Conservation (phyloP, 2,113 vertebrate species). For the Laticauda colubrina region DNA sequence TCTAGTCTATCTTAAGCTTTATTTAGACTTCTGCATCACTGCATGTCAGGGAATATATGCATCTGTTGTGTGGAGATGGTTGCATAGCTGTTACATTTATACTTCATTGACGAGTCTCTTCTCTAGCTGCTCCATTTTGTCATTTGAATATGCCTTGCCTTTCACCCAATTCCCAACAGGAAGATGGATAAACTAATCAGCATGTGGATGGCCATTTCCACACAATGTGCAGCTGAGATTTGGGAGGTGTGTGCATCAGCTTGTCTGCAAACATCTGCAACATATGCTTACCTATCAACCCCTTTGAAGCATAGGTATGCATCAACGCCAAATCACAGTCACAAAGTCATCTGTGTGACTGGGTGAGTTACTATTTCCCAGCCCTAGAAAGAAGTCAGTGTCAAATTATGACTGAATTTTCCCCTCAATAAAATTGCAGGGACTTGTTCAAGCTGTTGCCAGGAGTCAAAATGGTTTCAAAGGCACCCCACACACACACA, state of each 20-base stretch:
- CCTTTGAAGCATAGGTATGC: not conserved
- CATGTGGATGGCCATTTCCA: too few species aligned
- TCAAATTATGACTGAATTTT: not conserved
- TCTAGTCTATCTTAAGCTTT: not conserved
- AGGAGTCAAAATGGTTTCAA: not conserved
- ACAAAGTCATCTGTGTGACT: not conserved
- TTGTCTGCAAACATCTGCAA: not conserved
- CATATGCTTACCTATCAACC: not conserved
- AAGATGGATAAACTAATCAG: not conserved
- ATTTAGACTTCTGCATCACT: not conserved
- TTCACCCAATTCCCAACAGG: not conserved
- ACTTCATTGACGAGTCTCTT: not conserved
- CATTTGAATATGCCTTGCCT: not conserved
- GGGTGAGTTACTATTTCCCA: not conserved
- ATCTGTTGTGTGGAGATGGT: not conserved
- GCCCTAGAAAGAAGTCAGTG: not conserved
- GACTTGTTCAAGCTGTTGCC: not conserved
- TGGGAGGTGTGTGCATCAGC: too few species aligned
- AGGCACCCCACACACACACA: not conserved
- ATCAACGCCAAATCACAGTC: not conserved
- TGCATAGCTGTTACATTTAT: not conserved
- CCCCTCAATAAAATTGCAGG: not conserved
- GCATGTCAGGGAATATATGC: not conserved
- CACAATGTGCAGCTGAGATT: too few species aligned
- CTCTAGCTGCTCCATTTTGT: too few species aligned